phyloP scores from a whole-genome alignment of 2,797 vertebrate genomes.

The Octomys mimax region DNA sequence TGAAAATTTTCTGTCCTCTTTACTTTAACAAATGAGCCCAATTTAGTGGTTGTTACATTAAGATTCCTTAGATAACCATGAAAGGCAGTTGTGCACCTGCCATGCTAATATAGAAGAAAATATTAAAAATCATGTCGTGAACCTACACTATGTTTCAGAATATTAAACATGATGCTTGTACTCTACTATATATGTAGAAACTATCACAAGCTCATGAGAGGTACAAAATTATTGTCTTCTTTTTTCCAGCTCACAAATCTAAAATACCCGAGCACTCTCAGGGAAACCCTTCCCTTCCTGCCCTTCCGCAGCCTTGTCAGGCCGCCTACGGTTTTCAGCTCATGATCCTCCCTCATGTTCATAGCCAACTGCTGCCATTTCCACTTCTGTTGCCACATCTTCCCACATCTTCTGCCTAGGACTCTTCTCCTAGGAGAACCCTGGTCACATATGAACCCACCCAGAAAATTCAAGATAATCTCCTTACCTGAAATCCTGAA shows the following conservation, averaged over 20 bases:
- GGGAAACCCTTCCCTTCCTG: not conserved
- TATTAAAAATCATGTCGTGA: slow-evolving; percentile 19
- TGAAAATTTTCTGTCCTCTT: not conserved
- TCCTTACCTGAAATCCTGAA: not conserved
- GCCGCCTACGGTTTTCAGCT: not conserved
- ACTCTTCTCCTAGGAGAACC: not conserved
- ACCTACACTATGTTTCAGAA: not conserved
- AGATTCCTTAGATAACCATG: not conserved
- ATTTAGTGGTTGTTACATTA: not conserved
- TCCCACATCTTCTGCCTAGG: not conserved
- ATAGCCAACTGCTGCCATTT: not conserved
- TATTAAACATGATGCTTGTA: not conserved
- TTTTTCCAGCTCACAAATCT: not conserved
- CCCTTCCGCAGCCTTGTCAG: not conserved
- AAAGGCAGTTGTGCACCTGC: not conserved
- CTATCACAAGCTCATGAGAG: not conserved
- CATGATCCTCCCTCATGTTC: not conserved
- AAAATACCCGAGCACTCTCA: not conserved
- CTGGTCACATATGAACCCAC: not conserved
- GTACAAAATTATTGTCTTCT: not conserved
- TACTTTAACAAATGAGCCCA: slow-evolving; percentile 32
- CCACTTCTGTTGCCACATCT: not conserved
- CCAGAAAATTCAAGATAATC: not conserved
- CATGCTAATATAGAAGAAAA: not conserved
- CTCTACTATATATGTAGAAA: not conserved